Conservation (phyloP, 2,113 vertebrate genomes). For the Sylvilagus bachmani region DNA sequence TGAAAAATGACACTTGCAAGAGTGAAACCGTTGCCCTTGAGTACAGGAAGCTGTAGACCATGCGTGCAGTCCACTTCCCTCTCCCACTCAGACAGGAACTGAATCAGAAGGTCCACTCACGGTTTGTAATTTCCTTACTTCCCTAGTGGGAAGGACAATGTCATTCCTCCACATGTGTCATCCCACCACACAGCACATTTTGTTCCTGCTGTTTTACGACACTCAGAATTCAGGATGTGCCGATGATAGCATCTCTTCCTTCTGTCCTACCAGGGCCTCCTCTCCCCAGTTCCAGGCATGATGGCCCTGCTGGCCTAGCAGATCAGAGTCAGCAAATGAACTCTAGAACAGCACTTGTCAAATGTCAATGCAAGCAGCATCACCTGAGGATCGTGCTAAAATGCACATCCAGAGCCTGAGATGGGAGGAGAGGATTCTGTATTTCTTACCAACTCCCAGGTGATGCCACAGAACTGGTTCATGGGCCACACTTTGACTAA, state of each 20-base stretch:
- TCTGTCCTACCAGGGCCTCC: not conserved
- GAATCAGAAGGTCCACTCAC: not conserved
- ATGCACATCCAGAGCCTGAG: not conserved
- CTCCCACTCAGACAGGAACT: not conserved
- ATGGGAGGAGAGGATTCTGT: not conserved
- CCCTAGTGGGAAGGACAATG: constrained; percentile 9
- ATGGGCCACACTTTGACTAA: not conserved
- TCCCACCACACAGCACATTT: not conserved
- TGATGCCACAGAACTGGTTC: not conserved
- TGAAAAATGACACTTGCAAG: not conserved
- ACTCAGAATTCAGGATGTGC: constrained; percentile 30
- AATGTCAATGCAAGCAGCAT: not conserved
- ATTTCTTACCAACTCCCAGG: not conserved
- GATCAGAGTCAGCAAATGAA: not conserved
- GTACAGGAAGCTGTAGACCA: not conserved
- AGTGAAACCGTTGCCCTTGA: not conserved
- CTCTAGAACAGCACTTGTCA: not conserved
- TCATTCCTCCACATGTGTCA: constrained; percentile 42
- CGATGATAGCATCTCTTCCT: not conserved
- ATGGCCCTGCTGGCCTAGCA: not conserved
- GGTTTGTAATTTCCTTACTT: constrained; percentile 35
- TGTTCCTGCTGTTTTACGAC: constrained; percentile 50
- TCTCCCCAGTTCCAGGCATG: constrained; percentile 6
- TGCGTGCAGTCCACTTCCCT: not conserved
- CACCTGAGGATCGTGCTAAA: not conserved